These are phyloP conservation scores for Tiphia femorata DNA, from an alignment of 2,888 invertebrate genomes.

Conservation along the genomic window DNA sequence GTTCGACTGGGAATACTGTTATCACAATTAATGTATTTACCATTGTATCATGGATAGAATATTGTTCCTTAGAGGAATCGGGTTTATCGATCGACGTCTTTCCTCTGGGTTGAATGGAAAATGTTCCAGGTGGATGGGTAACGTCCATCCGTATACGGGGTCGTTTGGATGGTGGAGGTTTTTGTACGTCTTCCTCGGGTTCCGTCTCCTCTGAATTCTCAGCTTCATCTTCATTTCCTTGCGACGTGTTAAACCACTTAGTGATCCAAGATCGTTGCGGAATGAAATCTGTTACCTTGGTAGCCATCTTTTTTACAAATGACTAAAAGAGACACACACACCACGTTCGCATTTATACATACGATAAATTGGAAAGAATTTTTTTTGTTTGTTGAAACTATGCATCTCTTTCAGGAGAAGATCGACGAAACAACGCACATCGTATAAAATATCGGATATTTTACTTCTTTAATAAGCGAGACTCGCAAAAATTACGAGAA, in stretches of 20 bases:
- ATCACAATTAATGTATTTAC: constrained; percentile 34
- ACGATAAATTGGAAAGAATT: background rate
- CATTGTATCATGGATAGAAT: constrained; percentile 43
- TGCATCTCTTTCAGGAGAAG: no score
- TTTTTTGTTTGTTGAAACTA: no score
- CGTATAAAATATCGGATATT: no score
- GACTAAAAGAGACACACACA: no score
- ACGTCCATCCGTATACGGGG: constrained; percentile 65
- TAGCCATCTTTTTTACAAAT: constrained; percentile 78
- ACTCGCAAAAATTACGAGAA: no score
- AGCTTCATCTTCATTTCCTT: constrained; percentile 50
- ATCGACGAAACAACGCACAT: no score
- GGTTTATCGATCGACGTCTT: constrained; percentile 39
- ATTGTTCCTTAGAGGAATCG: constrained; percentile 45
- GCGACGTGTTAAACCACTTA: constrained; percentile 64
- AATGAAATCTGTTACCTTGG: constrained; percentile 75
- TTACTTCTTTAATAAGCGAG: no score
- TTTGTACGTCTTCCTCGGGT: constrained; percentile 51
- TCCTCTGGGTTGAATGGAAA: constrained; percentile 54
- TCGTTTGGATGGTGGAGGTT: constrained; percentile 60
- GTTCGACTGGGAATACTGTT: background rate
- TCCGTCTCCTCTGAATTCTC: constrained; percentile 45
- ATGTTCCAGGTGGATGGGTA: constrained; percentile 65
- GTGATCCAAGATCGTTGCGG: constrained; percentile 72
- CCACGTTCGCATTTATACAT: no score